Evolutionary conservation across 2,113 vertebrate genomes (phyloP).

Genomic region (Eurypyga helias): DNA sequence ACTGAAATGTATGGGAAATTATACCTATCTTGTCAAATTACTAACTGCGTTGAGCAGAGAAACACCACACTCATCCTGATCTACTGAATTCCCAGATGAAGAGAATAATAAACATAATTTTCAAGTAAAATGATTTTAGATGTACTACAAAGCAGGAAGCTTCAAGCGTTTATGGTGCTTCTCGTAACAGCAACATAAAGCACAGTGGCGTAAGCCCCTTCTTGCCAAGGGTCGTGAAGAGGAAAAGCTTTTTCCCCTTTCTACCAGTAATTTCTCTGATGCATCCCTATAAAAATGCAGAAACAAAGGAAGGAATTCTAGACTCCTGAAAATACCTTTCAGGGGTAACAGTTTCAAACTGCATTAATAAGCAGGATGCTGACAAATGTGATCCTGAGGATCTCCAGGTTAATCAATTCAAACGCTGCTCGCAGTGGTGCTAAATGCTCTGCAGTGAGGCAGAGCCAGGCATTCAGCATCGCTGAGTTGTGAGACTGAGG

Average conservation of each 20-base stretch:
- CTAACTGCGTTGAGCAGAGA: constrained; percentile 20
- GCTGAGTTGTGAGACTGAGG: neutral
- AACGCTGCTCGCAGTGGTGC: neutral
- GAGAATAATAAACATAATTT: constrained; percentile 37
- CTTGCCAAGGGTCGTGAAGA: neutral
- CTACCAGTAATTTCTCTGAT: neutral
- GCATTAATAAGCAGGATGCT: neutral
- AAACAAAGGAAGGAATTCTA: neutral
- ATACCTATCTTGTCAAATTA: constrained; percentile 34
- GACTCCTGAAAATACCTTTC: neutral
- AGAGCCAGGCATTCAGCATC: neutral
- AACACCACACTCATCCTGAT: constrained; percentile 16
- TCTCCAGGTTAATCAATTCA: neutral
- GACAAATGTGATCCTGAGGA: neutral
- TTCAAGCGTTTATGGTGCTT: neutral
- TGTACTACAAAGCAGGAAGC: neutral
- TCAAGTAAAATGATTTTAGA: constrained; percentile 47
- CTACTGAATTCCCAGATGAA: constrained; percentile 43
- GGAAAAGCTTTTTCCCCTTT: neutral
- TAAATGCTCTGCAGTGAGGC: neutral
- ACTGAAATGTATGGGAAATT: constrained; percentile 18
- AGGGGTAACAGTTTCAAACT: neutral
- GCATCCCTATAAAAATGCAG: neutral
- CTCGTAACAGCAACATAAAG: neutral
- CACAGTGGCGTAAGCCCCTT: neutral